Base-by-base conservation (phyloP, 1,140 invertebrate species). In the Fopius arisanus region DNA sequence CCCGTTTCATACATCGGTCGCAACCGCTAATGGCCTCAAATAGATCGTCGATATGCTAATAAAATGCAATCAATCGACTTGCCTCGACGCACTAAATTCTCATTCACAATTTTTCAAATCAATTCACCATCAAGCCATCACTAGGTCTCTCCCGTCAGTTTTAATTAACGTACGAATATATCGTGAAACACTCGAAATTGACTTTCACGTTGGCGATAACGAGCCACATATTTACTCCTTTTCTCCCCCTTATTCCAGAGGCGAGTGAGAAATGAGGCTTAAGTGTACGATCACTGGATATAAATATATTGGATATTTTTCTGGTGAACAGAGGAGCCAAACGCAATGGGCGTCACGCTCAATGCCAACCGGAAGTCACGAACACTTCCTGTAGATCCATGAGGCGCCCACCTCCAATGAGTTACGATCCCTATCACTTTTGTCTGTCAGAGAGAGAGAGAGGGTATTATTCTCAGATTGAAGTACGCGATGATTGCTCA, bases 31-130 rank as follows among this genome's bases (percentile, higher is more conserved):
- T 65, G 62, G 62, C n/a, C 28, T 65, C 5, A 33, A 65, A 65
- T 65, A 28, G 62, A 65, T 65, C 62, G 26, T 31, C 12, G 29
- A 65, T 65, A 65, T 65, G 62, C 62, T 65, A 65, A 65, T 65
- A 33, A n/a, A 29, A 65, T 65, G 62, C 62, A 65, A 65, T 33
- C 54, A 59, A 59, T 59, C 23, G 54, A 48, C 43, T 59, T 23
- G 26, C 23, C 19, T 26, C 19, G 23, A 12, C 10, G 54, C 54
- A 28, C 23, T 59, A 59, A 59, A 59, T 59, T 59, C 23, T 26
- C 23, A 59, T 59, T 59, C 54, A 59, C 54, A 59, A 59, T 59
- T 59, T 59, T 28, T 59, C 19, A 48, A n/a, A 48, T 59, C 21
- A 59, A 59, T 59, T 59, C 23, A 59, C 21, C n/a, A n/a, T n/a